Evolutionary conservation across 2,888 invertebrate species (phyloP), one percentile per base, ranked within the genome.

Genomic region (Mylabris sibirica): DNA sequence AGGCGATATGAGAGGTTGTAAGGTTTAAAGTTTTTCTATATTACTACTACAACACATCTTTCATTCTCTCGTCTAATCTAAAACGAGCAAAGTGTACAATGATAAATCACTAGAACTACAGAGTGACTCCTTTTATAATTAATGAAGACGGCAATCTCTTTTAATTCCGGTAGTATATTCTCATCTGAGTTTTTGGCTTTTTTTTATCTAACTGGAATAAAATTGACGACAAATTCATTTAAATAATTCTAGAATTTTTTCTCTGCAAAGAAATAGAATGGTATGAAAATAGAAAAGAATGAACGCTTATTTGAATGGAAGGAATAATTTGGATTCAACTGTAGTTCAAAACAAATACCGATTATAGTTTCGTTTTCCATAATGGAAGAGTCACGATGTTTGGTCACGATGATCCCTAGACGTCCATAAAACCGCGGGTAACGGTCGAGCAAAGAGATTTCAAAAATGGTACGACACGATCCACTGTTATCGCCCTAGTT

Each of bases 341-440:
- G 14, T 57, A 6, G 44, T 9, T 57, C 12, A 14, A 26, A 57
- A 57, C 24, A 26, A 26, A 57, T 57, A 26, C 57, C 57, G 57
- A 57, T 57, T 26, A 57, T 24, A 26, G 57, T 57, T 57, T 26
- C 57, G 57, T 57, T 57, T 57, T 57, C 64, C 57, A 49, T 49
- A 68, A 72, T 61, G 63, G 69, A 69, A 67, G 49, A 72, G 71
- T 72, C 71, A 72, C 71, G 71, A 67, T 64, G 64, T 20, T 63
- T 38, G 71, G 71, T 72, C 71, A 72, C 71, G 71, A 72, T 66
- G 57, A 69, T 72, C 71, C 63, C 71, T 44, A 63, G 62, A 65
- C 61, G 69, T 72, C 67, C 69, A 72, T 72, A 72, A 72, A 72
- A 67, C 63, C 67, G 67, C 71, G 67, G 69, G 65, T 72, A 72